A percentile compares a stretch with the other conserved stretches of the same genome.
Conservation (phyloP, 2,888 invertebrate species). For the Helleia helle region DNA sequence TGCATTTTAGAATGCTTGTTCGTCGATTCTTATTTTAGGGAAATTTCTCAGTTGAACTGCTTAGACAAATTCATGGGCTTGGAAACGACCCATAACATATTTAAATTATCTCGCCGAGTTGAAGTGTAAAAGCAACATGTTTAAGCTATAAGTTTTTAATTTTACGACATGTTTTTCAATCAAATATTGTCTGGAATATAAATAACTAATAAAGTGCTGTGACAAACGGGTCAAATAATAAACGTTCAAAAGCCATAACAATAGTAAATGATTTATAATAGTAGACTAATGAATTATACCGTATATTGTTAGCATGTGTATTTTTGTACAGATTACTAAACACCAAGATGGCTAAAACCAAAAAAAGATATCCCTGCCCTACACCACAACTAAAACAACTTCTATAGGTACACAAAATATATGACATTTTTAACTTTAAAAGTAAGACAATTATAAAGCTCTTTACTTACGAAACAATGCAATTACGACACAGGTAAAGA, state of each 20-base stretch:
- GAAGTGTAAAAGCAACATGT: slow-evolving; percentile 12
- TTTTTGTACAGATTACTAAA: too few relatives aligned
- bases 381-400: too few relatives aligned
- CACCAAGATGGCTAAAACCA: too few relatives aligned
- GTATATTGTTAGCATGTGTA: too few relatives aligned
- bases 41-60: slow-evolving; percentile 26
- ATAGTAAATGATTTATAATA: too few relatives aligned
- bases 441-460: background rate
- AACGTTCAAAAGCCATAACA: too few relatives aligned
- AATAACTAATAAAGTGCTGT: background rate
- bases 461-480: background rate
- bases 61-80: slow-evolving; percentile 14
- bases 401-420: too few relatives aligned
- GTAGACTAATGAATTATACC: too few relatives aligned
- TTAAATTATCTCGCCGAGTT: slow-evolving; percentile 12
- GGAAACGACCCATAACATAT: slow-evolving; percentile 14
- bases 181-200: slow-evolving; percentile 7
- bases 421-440: background rate
- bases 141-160: slow-evolving; percentile 10
- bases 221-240: background rate
- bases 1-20: slow-evolving; percentile 45
- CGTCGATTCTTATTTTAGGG: slow-evolving; percentile 33
- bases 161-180: slow-evolving; percentile 13
- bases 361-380: too few relatives aligned
- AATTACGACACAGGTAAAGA: slow-evolving; percentile 46